Conservation (phyloP, 2,797 vertebrate species). For the Clarias fuscus region DNA sequence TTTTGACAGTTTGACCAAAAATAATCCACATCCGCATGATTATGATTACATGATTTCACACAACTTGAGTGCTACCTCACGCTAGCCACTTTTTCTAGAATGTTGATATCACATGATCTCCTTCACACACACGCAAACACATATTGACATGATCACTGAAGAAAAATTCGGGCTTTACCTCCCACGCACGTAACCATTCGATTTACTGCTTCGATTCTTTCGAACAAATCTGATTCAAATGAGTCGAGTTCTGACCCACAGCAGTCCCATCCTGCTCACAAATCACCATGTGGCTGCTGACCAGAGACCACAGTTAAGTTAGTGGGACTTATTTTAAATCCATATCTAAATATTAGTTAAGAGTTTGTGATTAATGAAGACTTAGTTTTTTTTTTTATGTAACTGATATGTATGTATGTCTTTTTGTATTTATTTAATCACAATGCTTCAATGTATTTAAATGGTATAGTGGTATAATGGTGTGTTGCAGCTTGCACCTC, state of each 20-base stretch:
- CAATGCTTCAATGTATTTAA: slow-evolving; percentile 1
- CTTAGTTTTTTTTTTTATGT: neutral
- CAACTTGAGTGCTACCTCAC: neutral
- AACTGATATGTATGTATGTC: neutral
- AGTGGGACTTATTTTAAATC: neutral
- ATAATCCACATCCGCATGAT: neutral
- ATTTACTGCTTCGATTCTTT: neutral
- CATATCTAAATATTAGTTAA: neutral
- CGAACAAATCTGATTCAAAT: neutral
- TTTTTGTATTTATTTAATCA: neutral
- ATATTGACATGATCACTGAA: neutral
- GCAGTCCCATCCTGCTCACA: neutral
- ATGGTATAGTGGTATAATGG: neutral
- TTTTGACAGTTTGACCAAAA: neutral
- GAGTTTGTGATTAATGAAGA: neutral
- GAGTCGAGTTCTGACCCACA: neutral
- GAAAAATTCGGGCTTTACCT: neutral
- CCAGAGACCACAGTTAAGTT: neutral
- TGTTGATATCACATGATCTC: neutral
- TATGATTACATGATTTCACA: neutral
- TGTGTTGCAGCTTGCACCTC: too few relatives aligned
- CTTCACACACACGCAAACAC: neutral
- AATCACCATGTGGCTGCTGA: neutral
- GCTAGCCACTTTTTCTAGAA: neutral
- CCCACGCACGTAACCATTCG: slow-evolving; percentile 21